These are phyloP conservation scores for Amphimallon solstitiale DNA, from an alignment of 2,888 invertebrate species.

Conservation along the genomic window DNA sequence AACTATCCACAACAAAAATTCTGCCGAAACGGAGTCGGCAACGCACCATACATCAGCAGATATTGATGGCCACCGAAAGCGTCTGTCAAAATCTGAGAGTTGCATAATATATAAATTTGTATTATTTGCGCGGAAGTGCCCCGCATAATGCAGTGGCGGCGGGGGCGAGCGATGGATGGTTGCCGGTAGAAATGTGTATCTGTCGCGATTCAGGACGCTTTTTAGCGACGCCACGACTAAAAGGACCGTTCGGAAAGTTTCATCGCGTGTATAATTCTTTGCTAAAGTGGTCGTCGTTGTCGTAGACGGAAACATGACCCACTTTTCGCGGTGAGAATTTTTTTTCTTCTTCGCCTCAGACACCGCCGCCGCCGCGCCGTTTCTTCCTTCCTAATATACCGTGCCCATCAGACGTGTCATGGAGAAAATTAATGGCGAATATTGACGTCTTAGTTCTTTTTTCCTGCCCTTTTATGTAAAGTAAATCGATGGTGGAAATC, in stretches of 20 bases:
- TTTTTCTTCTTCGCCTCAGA: not conserved
- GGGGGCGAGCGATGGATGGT: not conserved
- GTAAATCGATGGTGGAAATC: not conserved
- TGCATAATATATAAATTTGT: slow-evolving; percentile 56
- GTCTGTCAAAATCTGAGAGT: slow-evolving; percentile 62
- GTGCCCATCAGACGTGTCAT: slow-evolving; percentile 12
- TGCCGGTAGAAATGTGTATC: slow-evolving; percentile 18
- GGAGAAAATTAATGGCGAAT: slow-evolving; percentile 18
- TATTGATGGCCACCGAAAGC: slow-evolving; percentile 61
- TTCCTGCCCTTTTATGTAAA: not conserved
- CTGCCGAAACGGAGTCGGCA: slow-evolving; percentile 24
- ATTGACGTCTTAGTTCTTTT: slow-evolving; percentile 10
- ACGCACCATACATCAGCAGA: slow-evolving; percentile 55
- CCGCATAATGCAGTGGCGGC: slow-evolving; percentile 31
- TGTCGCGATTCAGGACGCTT: slow-evolving; percentile 23
- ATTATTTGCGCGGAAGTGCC: slow-evolving; percentile 42
- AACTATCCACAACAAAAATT: slow-evolving; percentile 45
- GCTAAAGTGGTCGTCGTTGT: slow-evolving; percentile 25
- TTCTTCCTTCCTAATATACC: slow-evolving; percentile 12
- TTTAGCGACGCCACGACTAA: slow-evolving; percentile 19
- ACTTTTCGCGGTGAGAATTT: slow-evolving; percentile 5
- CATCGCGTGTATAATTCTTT: slow-evolving; percentile 21
- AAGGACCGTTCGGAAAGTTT: slow-evolving; percentile 21
- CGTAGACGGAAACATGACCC: slow-evolving; percentile 20
- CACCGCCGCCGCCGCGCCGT: slow-evolving; percentile 1